These are phyloP conservation scores for Myanophis thanlyinensis DNA, from an alignment of 2,113 vertebrate species.

Conservation along the genomic window DNA sequence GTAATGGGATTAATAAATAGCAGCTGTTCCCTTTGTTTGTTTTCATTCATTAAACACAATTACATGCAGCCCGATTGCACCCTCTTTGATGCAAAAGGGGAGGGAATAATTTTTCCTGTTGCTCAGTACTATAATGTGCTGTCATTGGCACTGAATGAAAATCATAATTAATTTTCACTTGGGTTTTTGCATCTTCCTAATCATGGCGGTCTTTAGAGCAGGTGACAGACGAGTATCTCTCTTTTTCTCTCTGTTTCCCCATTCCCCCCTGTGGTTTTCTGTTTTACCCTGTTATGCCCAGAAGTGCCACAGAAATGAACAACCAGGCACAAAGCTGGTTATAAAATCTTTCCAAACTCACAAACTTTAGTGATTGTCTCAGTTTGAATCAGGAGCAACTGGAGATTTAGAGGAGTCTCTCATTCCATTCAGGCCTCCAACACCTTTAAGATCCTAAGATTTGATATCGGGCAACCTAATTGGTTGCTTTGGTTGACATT, in stretches of 20 bases:
- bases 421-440: neutral
- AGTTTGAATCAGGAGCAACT: neutral
- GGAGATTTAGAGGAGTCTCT: neutral
- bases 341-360: conserved; percentile 1
- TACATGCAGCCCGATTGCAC: conserved; percentile 71
- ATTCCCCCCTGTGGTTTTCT: neutral
- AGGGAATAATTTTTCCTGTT: conserved; percentile 72
- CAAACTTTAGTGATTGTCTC: neutral
- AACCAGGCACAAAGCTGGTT: conserved; percentile 17
- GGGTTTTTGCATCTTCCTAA: conserved; percentile 66
- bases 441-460: neutral
- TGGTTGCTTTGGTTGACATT: neutral
- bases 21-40: conserved; percentile 78
- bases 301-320: conserved; percentile 27
- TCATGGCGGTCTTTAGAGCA: conserved; percentile 60
- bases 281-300: neutral
- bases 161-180: conserved; percentile 73
- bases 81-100: conserved; percentile 67
- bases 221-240: conserved; percentile 53
- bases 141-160: conserved; percentile 69
- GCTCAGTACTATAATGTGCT: conserved; percentile 66
- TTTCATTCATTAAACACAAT: conserved; percentile 77
- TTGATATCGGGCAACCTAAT: conserved; percentile 8
- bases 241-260: neutral
- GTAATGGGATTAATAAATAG: conserved; percentile 77